Base-by-base conservation (phyloP, 2,888 invertebrate species). In the Parapristionchus giblindavisi region DNA sequence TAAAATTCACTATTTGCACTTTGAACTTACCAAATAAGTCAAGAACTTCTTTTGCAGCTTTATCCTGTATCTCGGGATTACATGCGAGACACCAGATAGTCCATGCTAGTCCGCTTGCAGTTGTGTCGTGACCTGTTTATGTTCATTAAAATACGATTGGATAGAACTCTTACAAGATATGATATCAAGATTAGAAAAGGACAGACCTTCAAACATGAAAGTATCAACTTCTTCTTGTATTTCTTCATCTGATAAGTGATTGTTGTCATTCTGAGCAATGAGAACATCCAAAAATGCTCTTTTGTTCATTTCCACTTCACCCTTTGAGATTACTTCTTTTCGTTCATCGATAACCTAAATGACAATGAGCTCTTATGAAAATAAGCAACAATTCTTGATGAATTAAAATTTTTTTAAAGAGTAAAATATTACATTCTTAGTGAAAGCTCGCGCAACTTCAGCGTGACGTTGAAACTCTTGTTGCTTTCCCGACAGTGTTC, bases 41-140 rank as follows among this genome's bases (percentile, higher is more conserved):
- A 2, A 32, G 32, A 0, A 68, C 6, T 21, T 68, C 68, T 34
- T 24, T 0, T 11, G 51, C 32, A 3, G 43, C 68, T 34, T 24
- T 32, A n/a, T 68, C 52, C 36, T 68, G 68, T 24, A 52, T 68
- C 27, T 68, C 68, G 2, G 52, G 68, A 68, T 68, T 43, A 24
- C 34, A 34, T n/a, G 68, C 68, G 43, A 11, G 43, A 43, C 43
- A 43, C 43, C 43, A 43, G 17, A 43, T 43, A 17, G 43, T 14
- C 43, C 43, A 43, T 14, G 43, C 43, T 43, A 43, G 43, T 14
- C 27, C 56, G 56, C 21, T 14, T 6, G 56, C 56, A n/a, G 27
- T 54, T 54, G 56, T 54, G 43, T 43, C 43, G 43, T 43, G 43
- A 43, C 43, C 43, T 43, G 8, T 43, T 43, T 8, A 43, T 43